Base-by-base conservation (phyloP, 2,797 vertebrate species). In the Vespertilio murinus region DNA sequence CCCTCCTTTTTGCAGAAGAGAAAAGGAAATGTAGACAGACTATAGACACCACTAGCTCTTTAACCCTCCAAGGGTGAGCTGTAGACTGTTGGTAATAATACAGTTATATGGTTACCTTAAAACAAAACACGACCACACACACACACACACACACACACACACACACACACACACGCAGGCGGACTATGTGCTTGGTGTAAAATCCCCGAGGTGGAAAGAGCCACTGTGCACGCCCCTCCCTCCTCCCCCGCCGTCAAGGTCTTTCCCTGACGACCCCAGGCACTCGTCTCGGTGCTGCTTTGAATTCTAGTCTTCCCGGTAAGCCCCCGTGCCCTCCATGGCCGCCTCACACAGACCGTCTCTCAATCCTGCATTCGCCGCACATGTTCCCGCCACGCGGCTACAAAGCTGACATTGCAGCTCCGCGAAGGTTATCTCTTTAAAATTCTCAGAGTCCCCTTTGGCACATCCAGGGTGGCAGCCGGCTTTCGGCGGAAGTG, bases 361-460 rank as follows among this genome's bases (percentile, higher is more conserved):
- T 92, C 96, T 94, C 95, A 96, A 94, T 97, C 97, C 82, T 65
- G 94, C 95, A 97, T 97, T 98, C 98, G 93, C 88, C 71, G 96
- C 97, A 97, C 96, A 96, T 94, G 97, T 96, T 97, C 94, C 90
- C 92, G 95, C 97, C 97, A 96, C 89, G 96, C 81, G 95, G 97
- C 97, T 97, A 96, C 97, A 96, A 93, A 97, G 97, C 94, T 98
- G 98, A 98, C 98, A 97, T 97, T 98, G 98, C 98, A 97, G 97
- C 97, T 97, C 97, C 97, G 97, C 97, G 98, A 97, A 98, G 98
- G 97, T 98, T 98, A 97, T 97, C 97, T 96, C 97, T 97, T 97
- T 97, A 97, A 98, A 98, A 98, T 97, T 97, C 97, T 95, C 97
- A 98, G 98, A 97, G 97, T 98, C 97, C 97, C 97, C 97, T 97